Percentiles rank a stretch among this genome's conserved stretches.
Conservation (phyloP, 2,888 invertebrate species). For the Dicycla oo region DNA sequence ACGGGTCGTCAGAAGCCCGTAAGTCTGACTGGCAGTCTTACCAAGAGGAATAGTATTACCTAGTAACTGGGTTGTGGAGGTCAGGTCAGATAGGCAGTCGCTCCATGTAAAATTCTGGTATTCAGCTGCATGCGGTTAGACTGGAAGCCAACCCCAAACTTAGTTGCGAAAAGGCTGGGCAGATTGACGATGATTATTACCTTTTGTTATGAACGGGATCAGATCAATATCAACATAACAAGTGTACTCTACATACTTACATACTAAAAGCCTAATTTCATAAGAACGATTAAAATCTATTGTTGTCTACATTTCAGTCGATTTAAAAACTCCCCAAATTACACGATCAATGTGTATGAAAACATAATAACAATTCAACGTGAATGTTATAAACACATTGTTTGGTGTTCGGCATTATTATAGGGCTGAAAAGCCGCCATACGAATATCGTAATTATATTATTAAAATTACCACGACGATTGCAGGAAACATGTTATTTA, state of each 20-base stretch:
- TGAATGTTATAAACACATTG: slow-evolving; percentile 70
- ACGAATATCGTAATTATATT: slow-evolving; percentile 88
- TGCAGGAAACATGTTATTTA: slow-evolving; percentile 90
- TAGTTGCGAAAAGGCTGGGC: too few species aligned
- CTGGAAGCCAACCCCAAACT: too few species aligned
- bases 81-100: too few species aligned
- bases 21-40: too few species aligned
- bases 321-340: slow-evolving; percentile 56
- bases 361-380: slow-evolving; percentile 71
- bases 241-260: not conserved
- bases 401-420: slow-evolving; percentile 79
- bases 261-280: slow-evolving; percentile 33
- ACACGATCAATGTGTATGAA: slow-evolving; percentile 62
- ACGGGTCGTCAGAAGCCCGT: too few species aligned
- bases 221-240: not conserved
- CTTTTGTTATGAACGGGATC: not conserved
- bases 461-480: slow-evolving; percentile 89
- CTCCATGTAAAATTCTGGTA: too few species aligned
- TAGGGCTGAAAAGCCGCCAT: slow-evolving; percentile 80
- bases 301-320: slow-evolving; percentile 25
- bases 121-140: too few species aligned
- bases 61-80: too few species aligned
- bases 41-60: too few species aligned
- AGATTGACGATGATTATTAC: too few species aligned
- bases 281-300: slow-evolving; percentile 42